Evolutionary conservation across 2,113 vertebrate genomes (phyloP).

Genomic region (Plecturocebus donacophilus): DNA sequence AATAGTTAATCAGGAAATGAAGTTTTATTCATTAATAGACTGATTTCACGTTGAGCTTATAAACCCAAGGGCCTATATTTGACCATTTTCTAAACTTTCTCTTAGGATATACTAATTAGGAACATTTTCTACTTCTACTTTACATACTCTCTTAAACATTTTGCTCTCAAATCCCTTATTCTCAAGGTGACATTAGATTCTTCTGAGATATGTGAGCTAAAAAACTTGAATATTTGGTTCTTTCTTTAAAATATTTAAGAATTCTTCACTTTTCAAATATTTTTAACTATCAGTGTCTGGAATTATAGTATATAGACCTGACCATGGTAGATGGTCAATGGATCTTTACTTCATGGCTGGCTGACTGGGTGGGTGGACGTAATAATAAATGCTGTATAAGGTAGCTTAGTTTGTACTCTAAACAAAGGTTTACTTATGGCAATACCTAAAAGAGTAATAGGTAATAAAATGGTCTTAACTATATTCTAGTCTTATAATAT

Average conservation of each 20-base stretch:
- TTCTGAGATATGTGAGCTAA: background rate
- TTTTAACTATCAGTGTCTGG: background rate
- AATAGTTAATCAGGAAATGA: slow-evolving; percentile 39
- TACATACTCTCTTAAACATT: background rate
- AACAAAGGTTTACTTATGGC: background rate
- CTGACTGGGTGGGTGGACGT: fast-evolving
- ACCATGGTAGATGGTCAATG: background rate
- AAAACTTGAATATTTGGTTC: slow-evolving; percentile 11
- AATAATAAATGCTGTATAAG: background rate
- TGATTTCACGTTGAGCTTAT: slow-evolving; percentile 37
- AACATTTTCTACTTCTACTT: slow-evolving; percentile 21
- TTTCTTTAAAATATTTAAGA: slow-evolving; percentile 7
- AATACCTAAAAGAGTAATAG: background rate
- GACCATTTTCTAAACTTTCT: slow-evolving; percentile 19
- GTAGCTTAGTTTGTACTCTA: background rate
- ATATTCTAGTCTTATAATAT: background rate
- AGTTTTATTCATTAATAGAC: slow-evolving; percentile 45
- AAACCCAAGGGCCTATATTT: background rate
- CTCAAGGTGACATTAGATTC: slow-evolving; percentile 22
- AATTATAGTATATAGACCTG: background rate
- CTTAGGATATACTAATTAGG: background rate
- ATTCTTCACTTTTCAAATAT: slow-evolving; percentile 7
- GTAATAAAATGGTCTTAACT: background rate
- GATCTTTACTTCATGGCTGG: background rate
- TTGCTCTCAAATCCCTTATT: slow-evolving; percentile 1